phyloP scores from a whole-genome alignment of 2,797 vertebrate species.

The Acanthiza pusilla region DNA sequence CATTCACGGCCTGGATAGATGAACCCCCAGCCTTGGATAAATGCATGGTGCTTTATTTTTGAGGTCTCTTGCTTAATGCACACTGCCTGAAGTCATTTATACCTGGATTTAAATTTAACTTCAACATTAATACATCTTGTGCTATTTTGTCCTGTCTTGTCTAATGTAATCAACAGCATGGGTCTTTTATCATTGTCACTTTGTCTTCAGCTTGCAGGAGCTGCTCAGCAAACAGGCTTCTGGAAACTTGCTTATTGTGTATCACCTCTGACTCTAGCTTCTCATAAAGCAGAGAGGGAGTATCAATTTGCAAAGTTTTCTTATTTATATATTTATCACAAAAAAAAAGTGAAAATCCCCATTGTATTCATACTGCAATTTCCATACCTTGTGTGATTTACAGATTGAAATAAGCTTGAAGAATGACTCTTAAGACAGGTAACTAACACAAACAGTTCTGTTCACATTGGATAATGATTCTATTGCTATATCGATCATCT shows the following conservation, averaged over 20 bases:
- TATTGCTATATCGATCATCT: neutral
- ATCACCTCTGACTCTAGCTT: conserved; percentile 54
- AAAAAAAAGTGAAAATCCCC: neutral
- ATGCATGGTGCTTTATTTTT: neutral
- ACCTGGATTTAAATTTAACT: conserved; percentile 59
- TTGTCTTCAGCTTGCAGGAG: neutral
- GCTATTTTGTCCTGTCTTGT: conserved; percentile 64
- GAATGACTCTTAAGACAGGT: neutral
- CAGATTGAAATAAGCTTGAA: neutral
- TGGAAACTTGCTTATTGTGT: conserved; percentile 44
- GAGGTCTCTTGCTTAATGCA: neutral
- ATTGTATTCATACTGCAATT: neutral
- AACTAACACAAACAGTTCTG: neutral
- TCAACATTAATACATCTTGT: conserved; percentile 63
- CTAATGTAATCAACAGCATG: conserved; percentile 55
- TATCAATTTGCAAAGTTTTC: neutral
- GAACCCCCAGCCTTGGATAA: neutral
- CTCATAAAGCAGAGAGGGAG: neutral
- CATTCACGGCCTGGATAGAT: neutral
- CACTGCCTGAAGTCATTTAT: neutral
- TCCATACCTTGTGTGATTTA: neutral
- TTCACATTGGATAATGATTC: neutral
- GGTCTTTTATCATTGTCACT: conserved; percentile 70
- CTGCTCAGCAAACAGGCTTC: conserved; percentile 23
- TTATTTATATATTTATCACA: neutral